phyloP scores from a whole-genome alignment of 1,140 invertebrate genomes.

The Lepeophtheirus salmonis region DNA sequence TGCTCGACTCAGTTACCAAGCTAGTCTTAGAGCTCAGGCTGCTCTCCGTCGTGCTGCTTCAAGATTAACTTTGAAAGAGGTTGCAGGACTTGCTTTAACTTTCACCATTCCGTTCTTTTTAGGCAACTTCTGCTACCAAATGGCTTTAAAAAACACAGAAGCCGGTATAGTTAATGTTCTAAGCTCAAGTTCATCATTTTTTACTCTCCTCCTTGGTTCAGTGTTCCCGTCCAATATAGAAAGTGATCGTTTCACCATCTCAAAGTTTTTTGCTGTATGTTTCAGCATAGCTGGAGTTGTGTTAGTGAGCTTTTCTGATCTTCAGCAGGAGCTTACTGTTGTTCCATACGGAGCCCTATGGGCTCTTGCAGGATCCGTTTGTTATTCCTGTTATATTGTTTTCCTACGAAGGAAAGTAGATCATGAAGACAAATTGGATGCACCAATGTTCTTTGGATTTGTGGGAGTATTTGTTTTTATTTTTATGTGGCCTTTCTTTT shows the following conservation, averaged over 20 bases:
- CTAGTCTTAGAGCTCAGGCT: conserved; percentile 42
- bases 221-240: conserved; percentile 49
- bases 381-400: conserved; percentile 64
- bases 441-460: conserved; percentile 81
- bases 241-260: conserved; percentile 56
- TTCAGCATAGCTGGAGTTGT: conserved; percentile 26
- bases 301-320: conserved; percentile 48
- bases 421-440: conserved; percentile 66
- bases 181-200: conserved; percentile 60
- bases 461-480: conserved; percentile 63
- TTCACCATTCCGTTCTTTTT: conserved; percentile 55
- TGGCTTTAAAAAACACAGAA: conserved; percentile 51
- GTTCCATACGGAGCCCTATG: conserved; percentile 49
- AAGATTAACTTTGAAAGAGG: conserved; percentile 45
- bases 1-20: conserved; percentile 59
- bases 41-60: conserved; percentile 42
- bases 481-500: conserved; percentile 64
- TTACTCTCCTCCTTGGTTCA: conserved; percentile 56
- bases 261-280: conserved; percentile 20
- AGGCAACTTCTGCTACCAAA: conserved; percentile 58
- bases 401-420: conserved; percentile 57
- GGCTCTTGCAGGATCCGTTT: conserved; percentile 56
- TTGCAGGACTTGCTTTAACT: conserved; percentile 48
- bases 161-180: conserved; percentile 54
- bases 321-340: conserved; percentile 33